Percentiles rank a stretch among this genome's conserved stretches.
phyloP scores from a whole-genome alignment of 2,888 invertebrate species.

The Lottia gigantea region DNA sequence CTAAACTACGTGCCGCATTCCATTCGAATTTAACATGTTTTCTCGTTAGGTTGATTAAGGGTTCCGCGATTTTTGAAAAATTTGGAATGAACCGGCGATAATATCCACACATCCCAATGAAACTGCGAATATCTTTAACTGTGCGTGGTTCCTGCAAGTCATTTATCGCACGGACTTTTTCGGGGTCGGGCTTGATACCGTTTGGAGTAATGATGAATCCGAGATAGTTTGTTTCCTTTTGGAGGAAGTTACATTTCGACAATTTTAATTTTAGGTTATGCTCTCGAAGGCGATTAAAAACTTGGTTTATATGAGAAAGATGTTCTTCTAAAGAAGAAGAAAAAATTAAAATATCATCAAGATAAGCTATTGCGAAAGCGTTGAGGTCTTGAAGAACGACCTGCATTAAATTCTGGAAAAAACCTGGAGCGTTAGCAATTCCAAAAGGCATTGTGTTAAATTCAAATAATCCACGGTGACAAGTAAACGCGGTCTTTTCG shows the following conservation, averaged over 20 bases:
- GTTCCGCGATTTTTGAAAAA: constrained; percentile 11
- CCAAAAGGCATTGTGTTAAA: constrained; percentile 21
- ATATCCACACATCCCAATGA: constrained; percentile 15
- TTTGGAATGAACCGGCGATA: constrained; percentile 5
- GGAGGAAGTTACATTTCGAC: constrained; percentile 5
- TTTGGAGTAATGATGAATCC: background rate
- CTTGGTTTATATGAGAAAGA: background rate
- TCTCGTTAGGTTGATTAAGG: constrained; percentile 13
- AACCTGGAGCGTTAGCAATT: constrained; percentile 7
- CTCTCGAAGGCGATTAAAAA: background rate
- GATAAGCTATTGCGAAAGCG: background rate
- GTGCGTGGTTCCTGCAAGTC: background rate
- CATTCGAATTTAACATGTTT: constrained; percentile 9
- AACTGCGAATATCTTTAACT: background rate
- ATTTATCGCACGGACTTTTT: background rate
- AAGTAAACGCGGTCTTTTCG: constrained; percentile 18
- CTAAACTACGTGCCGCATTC: background rate
- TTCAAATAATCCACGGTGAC: constrained; percentile 16
- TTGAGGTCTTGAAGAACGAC: constrained; percentile 3
- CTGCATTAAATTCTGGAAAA: constrained; percentile 18
- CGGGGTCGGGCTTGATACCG: constrained; percentile 4
- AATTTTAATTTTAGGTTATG: constrained; percentile 11
- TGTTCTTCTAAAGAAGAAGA: background rate
- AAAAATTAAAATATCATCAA: constrained; percentile 17
- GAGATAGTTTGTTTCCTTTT: constrained; percentile 2